Evolutionary conservation across 2,113 vertebrate species (phyloP).

Genomic region (Phyllostomus hastatus): DNA sequence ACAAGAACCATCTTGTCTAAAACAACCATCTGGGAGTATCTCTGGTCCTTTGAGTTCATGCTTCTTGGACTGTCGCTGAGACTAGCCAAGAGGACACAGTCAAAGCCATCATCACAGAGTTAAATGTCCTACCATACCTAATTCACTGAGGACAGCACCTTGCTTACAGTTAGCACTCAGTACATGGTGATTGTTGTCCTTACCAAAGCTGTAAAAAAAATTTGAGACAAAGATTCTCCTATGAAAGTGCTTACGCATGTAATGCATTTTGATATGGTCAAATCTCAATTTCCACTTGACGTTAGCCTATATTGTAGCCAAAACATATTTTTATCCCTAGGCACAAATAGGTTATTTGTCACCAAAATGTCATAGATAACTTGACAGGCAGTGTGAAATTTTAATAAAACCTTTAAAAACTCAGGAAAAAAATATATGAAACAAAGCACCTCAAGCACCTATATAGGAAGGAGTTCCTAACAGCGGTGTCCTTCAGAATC

Average conservation of each 20-base stretch:
- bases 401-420: slow-evolving; percentile 31
- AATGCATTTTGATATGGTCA: not conserved
- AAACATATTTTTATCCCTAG: slow-evolving; percentile 18
- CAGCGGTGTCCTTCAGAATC: not conserved
- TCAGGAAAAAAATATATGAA: not conserved
- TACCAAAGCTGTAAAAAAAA: not conserved
- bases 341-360: slow-evolving; percentile 16
- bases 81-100: not conserved
- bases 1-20: not conserved
- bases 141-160: not conserved
- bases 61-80: not conserved
- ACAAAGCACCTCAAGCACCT: not conserved
- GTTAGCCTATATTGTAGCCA: not conserved
- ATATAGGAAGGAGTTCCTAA: not conserved
- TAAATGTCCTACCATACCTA: not conserved
- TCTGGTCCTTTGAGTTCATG: not conserved
- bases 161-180: not conserved
- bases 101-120: not conserved
- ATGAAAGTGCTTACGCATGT: not conserved
- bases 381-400: slow-evolving; percentile 24
- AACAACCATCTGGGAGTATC: not conserved
- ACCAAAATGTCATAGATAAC: slow-evolving; percentile 10
- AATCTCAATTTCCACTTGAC: not conserved
- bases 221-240: not conserved
- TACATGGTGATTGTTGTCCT: not conserved